Percentiles rank a stretch among this genome's conserved stretches.
Conservation (phyloP, 2,113 vertebrate species). For the Onychostruthus taczanowskii region DNA sequence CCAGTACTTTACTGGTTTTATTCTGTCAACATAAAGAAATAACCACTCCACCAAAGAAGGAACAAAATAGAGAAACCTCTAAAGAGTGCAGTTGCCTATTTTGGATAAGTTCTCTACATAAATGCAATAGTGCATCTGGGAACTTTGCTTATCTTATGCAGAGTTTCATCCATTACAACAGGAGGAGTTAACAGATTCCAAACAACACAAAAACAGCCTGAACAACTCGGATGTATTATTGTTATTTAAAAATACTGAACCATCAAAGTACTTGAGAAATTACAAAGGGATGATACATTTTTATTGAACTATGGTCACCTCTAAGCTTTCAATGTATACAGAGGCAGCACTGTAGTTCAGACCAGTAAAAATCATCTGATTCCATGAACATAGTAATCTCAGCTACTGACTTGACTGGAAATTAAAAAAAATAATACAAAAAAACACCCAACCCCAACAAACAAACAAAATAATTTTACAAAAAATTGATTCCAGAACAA, state of each 20-base stretch:
- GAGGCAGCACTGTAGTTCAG: not conserved
- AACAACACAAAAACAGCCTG: not conserved
- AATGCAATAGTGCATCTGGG: not conserved
- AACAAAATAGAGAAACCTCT: not conserved
- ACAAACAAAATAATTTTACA: not conserved
- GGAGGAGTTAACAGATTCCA: not conserved
- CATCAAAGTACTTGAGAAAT: not conserved
- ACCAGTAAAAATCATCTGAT: not conserved
- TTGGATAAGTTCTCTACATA: not conserved
- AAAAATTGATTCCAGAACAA: not conserved
- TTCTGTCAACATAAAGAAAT: not conserved
- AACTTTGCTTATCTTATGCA: not conserved
- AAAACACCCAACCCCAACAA: not conserved
- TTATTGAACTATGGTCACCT: not conserved
- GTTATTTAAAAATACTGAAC: not conserved
- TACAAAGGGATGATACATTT: rapidly evolving
- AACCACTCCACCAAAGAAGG: not conserved
- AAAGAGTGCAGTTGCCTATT: not conserved
- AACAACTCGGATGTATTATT: not conserved
- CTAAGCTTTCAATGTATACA: not conserved
- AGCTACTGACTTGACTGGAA: not conserved
- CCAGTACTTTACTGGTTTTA: not conserved
- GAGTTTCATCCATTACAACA: not conserved
- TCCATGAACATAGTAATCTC: not conserved
- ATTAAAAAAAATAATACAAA: not conserved